Conservation (phyloP, 2,797 vertebrate genomes). For the Cygnus olor region DNA sequence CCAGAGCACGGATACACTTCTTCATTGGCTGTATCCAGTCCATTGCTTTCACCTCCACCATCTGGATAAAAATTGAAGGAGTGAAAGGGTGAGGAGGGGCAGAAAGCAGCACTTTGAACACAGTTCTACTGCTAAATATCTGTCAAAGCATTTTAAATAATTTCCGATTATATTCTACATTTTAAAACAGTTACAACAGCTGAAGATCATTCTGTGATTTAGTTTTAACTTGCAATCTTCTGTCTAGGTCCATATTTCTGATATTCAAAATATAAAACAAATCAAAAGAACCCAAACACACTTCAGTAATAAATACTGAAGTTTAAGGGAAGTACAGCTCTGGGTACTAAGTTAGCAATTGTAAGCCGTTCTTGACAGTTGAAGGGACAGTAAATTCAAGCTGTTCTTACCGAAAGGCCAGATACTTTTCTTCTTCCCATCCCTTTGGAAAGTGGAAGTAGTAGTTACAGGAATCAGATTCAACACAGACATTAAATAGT, state of each 20-base stretch:
- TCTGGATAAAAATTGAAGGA: constrained; percentile 29
- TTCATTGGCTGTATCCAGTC: not conserved
- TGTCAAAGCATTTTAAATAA: not conserved
- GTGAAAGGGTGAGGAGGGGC: not conserved
- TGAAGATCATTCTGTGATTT: not conserved
- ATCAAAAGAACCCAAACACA: not conserved
- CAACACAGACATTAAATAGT: rapidly evolving
- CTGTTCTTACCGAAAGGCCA: not conserved
- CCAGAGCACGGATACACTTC: not conserved
- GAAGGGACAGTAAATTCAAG: not conserved
- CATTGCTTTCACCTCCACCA: constrained; percentile 31
- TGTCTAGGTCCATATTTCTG: not conserved
- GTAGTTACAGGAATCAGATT: not conserved
- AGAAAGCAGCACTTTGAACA: not conserved
- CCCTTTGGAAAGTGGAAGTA: not conserved
- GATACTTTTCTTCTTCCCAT: not conserved
- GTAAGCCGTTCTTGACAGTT: not conserved
- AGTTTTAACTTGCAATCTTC: not conserved
- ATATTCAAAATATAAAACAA: not conserved
- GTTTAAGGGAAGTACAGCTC: not conserved
- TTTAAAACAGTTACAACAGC: not conserved
- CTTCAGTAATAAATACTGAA: not conserved
- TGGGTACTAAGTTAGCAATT: not conserved
- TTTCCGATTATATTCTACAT: not conserved
- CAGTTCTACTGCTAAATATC: not conserved